Evolutionary conservation across 1,140 invertebrate species (phyloP).

Genomic region (Drosophila orena): DNA sequence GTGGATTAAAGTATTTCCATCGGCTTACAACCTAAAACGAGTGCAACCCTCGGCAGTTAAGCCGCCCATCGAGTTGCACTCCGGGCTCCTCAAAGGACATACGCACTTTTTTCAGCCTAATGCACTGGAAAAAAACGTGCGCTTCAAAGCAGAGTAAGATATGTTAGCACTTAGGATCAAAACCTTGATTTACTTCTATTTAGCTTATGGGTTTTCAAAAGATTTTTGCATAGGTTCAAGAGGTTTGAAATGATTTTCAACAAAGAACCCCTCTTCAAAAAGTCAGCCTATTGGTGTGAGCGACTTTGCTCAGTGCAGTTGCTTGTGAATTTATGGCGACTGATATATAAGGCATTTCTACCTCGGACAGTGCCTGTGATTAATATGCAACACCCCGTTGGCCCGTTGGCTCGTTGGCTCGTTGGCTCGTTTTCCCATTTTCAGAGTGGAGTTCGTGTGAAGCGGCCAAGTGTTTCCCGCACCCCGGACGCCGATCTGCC

Average conservation of each 20-base stretch:
- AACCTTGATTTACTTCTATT: too few species aligned
- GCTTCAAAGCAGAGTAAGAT: too few species aligned
- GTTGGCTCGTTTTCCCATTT: background rate
- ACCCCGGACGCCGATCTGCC: too few species aligned
- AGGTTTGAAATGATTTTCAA: background rate
- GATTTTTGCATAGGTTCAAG: too few species aligned
- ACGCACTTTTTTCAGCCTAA: slow-evolving; percentile 49
- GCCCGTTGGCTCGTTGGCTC: slow-evolving; percentile 38
- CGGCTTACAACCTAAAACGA: slow-evolving; percentile 80
- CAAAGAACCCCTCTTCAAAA: background rate
- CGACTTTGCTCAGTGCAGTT: slow-evolving; percentile 5
- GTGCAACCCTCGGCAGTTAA: slow-evolving; percentile 58
- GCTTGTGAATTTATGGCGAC: slow-evolving; percentile 29
- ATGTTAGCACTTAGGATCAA: too few species aligned
- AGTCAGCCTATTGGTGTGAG: background rate
- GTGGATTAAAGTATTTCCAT: slow-evolving; percentile 83
- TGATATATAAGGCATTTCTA: slow-evolving; percentile 33
- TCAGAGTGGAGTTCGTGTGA: slow-evolving; percentile 53
- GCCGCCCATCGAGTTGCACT: slow-evolving; percentile 56
- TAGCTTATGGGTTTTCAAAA: too few species aligned
- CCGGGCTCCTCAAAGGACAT: slow-evolving; percentile 22
- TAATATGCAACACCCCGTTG: slow-evolving; percentile 72
- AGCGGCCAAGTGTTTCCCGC: slow-evolving; percentile 65
- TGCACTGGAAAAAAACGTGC: background rate
- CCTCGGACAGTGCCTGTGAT: slow-evolving; percentile 51